Evolutionary conservation across 2,888 invertebrate genomes (phyloP).

Genomic region (Synanthedon vespiformis): DNA sequence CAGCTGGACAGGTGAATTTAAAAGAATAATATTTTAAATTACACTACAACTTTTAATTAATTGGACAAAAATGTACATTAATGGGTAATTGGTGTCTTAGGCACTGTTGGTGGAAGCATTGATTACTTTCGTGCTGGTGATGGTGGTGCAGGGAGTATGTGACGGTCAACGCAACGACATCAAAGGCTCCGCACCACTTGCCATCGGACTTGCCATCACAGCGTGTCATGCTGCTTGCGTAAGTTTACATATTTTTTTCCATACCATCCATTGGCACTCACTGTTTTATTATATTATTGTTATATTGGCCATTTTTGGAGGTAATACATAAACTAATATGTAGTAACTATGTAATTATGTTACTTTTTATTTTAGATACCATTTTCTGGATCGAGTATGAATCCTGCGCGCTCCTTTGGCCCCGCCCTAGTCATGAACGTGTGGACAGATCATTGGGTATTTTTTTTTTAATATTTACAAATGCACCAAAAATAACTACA

Average conservation of each 20-base stretch:
- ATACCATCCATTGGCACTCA: too few species aligned
- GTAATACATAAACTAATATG: not conserved
- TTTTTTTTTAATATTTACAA: too few species aligned
- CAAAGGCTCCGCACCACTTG: slow-evolving; percentile 86
- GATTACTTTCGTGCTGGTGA: slow-evolving; percentile 87
- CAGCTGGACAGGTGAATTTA: slow-evolving; percentile 70
- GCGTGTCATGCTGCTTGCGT: slow-evolving; percentile 89
- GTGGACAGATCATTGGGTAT: slow-evolving; percentile 87
- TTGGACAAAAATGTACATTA: not conserved
- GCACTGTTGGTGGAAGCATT: slow-evolving; percentile 86
- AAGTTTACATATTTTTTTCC: slow-evolving; percentile 39
- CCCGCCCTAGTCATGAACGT: slow-evolving; percentile 82
- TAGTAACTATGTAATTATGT: slow-evolving; percentile 1
- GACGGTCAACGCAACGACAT: slow-evolving; percentile 83
- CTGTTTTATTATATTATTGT: not conserved
- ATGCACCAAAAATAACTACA: too few species aligned
- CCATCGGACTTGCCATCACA: slow-evolving; percentile 88
- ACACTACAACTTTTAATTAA: not conserved
- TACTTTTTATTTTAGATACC: slow-evolving; percentile 70
- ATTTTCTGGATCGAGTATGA: slow-evolving; percentile 90
- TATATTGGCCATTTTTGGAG: not conserved
- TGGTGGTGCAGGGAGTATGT: slow-evolving; percentile 88
- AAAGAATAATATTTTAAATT: not conserved
- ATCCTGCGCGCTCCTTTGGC: slow-evolving; percentile 91
- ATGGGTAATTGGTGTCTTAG: slow-evolving; percentile 30